phyloP scores from a whole-genome alignment of 2,797 vertebrate genomes.

The Ceyx erithaca region DNA sequence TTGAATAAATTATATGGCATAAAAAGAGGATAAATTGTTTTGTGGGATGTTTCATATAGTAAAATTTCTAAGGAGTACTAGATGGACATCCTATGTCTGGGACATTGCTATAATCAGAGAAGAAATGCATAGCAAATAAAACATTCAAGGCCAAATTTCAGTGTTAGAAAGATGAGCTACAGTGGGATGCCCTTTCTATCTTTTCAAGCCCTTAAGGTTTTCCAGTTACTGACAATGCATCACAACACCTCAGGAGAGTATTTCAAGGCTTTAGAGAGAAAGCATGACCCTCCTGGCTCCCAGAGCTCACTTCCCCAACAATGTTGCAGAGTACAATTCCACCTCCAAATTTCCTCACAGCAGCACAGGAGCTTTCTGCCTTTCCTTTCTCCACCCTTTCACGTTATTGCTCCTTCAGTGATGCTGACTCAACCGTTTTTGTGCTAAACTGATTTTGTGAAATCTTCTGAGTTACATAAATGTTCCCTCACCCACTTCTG shows the following conservation, averaged over 20 bases:
- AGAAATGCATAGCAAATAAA: not conserved
- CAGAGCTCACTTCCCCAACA: not conserved
- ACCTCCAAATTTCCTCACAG: not conserved
- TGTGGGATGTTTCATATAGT: not conserved
- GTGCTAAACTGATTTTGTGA: not conserved
- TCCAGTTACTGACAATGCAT: not conserved
- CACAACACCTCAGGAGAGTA: not conserved
- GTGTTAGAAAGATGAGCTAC: not conserved
- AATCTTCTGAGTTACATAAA: not conserved
- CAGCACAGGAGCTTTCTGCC: not conserved
- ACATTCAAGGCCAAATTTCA: not conserved
- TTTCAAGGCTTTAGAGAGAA: not conserved
- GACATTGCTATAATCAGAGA: not conserved
- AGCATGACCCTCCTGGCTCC: not conserved
- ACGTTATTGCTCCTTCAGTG: not conserved
- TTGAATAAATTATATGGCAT: not conserved
- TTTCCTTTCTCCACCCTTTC: not conserved
- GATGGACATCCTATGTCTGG: not conserved
- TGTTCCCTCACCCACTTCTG: not conserved
- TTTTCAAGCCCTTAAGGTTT: not conserved
- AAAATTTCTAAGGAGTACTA: not conserved
- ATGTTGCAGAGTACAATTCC: not conserved
- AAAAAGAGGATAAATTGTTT: not conserved
- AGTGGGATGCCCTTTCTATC: not conserved
- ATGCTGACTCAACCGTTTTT: constrained; percentile 47